Conservation (phyloP, 1,140 invertebrate genomes). For the Vanessa tameamea region DNA sequence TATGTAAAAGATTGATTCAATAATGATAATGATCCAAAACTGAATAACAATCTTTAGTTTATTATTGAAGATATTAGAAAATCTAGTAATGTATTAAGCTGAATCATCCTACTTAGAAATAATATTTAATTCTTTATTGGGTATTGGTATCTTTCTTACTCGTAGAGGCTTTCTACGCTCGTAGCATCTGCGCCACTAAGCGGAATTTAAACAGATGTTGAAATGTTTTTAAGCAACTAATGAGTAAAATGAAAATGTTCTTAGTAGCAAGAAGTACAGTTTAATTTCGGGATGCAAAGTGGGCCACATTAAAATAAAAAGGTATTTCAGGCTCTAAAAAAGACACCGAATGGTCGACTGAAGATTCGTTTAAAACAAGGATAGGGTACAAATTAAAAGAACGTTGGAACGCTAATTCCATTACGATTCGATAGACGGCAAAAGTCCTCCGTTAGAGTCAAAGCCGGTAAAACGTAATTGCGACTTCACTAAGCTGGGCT, state of each 20-base stretch:
- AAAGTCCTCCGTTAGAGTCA: slow-evolving; percentile 76
- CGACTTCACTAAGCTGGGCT: slow-evolving; percentile 79
- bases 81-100: not conserved
- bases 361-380: slow-evolving; percentile 72
- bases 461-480: slow-evolving; percentile 80
- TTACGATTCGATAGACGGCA: slow-evolving; percentile 79
- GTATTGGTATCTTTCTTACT: not conserved
- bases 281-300: no score
- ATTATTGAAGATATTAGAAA: no score
- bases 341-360: slow-evolving; percentile 32
- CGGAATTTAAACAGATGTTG: not conserved
- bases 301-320: not conserved
- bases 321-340: not conserved
- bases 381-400: slow-evolving; percentile 77
- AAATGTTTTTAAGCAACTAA: not conserved
- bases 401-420: slow-evolving; percentile 77
- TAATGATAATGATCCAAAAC: no score
- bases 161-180: slow-evolving; percentile 2
- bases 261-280: no score
- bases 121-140: not conserved
- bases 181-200: not conserved
- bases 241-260: no score
- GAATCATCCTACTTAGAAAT: not conserved
- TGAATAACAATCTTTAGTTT: no score
- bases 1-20: no score